Evolutionary conservation across 2,113 vertebrate genomes (phyloP).

Genomic region (Hiodon tergisus): DNA sequence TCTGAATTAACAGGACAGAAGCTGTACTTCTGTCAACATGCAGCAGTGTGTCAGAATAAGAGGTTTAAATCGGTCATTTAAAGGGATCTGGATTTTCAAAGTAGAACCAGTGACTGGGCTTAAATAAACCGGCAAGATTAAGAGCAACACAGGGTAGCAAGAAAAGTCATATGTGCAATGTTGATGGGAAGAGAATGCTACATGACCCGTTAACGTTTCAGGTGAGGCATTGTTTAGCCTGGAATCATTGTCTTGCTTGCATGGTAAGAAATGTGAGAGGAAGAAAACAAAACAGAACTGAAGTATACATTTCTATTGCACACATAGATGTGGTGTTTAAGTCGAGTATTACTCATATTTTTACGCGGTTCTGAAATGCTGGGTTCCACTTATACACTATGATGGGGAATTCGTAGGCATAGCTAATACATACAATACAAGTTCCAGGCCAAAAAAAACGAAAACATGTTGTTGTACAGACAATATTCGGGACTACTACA

Average conservation of each 20-base stretch:
- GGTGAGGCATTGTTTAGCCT: background rate
- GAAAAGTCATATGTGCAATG: background rate
- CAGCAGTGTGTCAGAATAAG: background rate
- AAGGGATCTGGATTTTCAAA: constrained; percentile 5
- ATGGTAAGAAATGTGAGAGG: background rate
- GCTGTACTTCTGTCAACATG: background rate
- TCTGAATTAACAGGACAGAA: background rate
- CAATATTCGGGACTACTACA: too few relatives aligned
- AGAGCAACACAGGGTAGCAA: constrained; percentile 1
- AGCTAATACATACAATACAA: too few relatives aligned
- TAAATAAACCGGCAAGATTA: constrained; percentile 21
- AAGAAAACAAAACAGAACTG: too few relatives aligned
- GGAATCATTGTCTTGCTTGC: background rate
- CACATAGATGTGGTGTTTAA: too few relatives aligned
- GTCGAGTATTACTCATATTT: too few relatives aligned
- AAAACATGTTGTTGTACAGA: too few relatives aligned
- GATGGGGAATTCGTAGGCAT: too few relatives aligned
- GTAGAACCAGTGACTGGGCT: constrained; percentile 13
- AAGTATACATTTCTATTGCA: too few relatives aligned
- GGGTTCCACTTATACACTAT: too few relatives aligned
- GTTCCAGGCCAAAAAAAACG: too few relatives aligned
- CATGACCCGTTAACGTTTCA: background rate
- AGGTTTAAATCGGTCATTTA: constrained; percentile 3
- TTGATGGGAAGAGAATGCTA: background rate
- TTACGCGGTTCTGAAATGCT: too few relatives aligned